These are phyloP conservation scores for Caenorhabditis japonica DNA, from an alignment of 2,888 invertebrate species.

Conservation along the genomic window DNA sequence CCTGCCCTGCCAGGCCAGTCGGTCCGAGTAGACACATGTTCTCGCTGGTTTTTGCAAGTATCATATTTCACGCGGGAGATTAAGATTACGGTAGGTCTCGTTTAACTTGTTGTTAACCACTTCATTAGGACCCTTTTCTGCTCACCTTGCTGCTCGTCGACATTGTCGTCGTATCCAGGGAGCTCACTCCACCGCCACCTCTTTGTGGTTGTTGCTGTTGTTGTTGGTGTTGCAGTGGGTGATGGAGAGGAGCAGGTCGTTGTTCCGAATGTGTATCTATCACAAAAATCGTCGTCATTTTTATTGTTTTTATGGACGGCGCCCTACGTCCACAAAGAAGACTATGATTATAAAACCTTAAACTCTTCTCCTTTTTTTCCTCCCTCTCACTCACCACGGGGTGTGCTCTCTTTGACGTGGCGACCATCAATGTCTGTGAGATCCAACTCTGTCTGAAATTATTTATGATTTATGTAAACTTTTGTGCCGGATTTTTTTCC, in stretches of 20 bases:
- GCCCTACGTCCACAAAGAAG: neutral
- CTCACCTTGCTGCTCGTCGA: slow-evolving; percentile 35
- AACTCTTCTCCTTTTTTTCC: slow-evolving; percentile 11
- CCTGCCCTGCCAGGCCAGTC: no score
- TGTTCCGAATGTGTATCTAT: no score
- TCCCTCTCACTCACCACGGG: neutral
- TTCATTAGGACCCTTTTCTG: no score
- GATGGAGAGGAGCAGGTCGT: neutral
- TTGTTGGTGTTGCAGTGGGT: neutral
- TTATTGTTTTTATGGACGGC: neutral
- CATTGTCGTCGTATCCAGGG: slow-evolving; percentile 28
- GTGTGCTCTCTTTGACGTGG: neutral
- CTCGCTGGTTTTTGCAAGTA: slow-evolving; percentile 39
- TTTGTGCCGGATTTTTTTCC: no score
- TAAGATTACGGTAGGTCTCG: slow-evolving; percentile 26
- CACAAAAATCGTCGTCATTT: neutral
- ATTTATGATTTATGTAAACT: no score
- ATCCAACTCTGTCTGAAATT: no score
- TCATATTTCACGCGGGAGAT: slow-evolving; percentile 18
- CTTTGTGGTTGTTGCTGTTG: neutral
- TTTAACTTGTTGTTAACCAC: neutral
- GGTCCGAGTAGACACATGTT: slow-evolving; percentile 48
- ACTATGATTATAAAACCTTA: slow-evolving; percentile 28
- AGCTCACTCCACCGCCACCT: slow-evolving; percentile 5
- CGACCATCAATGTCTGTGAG: no score